Conservation (phyloP, 2,888 invertebrate genomes). For the Sesia bembeciformis region DNA sequence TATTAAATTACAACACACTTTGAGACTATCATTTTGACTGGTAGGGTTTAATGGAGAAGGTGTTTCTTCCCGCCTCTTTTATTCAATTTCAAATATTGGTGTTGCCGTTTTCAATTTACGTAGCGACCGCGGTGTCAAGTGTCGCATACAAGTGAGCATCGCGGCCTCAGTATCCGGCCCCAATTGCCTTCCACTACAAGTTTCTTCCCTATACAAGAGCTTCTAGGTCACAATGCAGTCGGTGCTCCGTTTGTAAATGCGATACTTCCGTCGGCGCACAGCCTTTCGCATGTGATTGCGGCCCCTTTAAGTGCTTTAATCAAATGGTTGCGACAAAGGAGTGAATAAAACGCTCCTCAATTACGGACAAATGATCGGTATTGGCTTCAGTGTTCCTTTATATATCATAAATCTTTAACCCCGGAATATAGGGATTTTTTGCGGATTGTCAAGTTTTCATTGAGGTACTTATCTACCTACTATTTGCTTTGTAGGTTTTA, state of each 20-base stretch:
- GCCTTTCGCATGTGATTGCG: conserved; percentile 64
- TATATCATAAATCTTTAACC: conserved; percentile 11
- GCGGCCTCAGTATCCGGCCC: conserved; percentile 40
- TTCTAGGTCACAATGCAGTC: conserved; percentile 51
- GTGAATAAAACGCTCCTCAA: conserved; percentile 64
- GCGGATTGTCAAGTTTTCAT: conserved; percentile 17
- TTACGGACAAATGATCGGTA: conserved; percentile 60
- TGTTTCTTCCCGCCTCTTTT: conserved; percentile 22
- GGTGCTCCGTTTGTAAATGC: conserved; percentile 68
- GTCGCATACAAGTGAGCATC: conserved; percentile 42
- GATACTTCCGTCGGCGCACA: conserved; percentile 69
- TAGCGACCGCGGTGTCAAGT: conserved; percentile 32
- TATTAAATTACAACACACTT: not conserved
- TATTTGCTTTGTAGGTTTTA: too few relatives aligned
- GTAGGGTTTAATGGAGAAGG: conserved; percentile 8
- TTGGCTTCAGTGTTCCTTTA: conserved; percentile 55
- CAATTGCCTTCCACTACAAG: conserved; percentile 50
- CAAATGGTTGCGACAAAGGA: conserved; percentile 70
- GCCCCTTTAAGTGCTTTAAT: conserved; percentile 62
- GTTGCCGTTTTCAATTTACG: conserved; percentile 41
- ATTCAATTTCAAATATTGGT: conserved; percentile 34
- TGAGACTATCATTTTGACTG: too few relatives aligned
- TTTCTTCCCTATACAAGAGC: conserved; percentile 19
- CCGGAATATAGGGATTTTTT: not conserved
- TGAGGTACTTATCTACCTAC: too few relatives aligned